Base-by-base conservation (phyloP, 2,888 invertebrate genomes). In the Gastracanthus pulcherrimus region DNA sequence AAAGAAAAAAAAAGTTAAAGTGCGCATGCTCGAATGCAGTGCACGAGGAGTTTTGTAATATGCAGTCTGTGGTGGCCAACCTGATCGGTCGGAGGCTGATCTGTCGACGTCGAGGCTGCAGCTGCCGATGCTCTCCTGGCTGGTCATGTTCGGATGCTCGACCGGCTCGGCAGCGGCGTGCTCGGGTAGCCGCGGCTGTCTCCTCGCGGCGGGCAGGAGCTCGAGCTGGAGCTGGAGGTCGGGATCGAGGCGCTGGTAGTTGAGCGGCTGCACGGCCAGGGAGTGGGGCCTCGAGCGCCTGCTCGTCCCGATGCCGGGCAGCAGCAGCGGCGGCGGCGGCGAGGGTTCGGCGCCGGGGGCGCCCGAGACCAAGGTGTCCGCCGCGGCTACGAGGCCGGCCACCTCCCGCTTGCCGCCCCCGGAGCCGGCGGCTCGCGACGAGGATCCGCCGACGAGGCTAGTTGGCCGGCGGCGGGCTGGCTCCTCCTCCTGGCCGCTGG, bases 51-150 rank as follows among this genome's bases (percentile, higher is more conserved):
- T n/a, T n/a, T n/a, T n/a, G n/a, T n/a, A n/a, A n/a, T n/a, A n/a
- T n/a, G n/a, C n/a, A n/a, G n/a, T n/a, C n/a, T n/a, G n/a, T n/a
- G n/a, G n/a, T 38, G 36, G 88, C 90, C 86, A 90, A 91, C 91
- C 91, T 91, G 91, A 91, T 89, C 90, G 91, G 87, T 91, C 91
- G 88, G 91, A 91, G 74, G 90, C 90, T 79, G 91, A 91, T 58
- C 95, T 95, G 89, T 97, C 96, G 92, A 96, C 96, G 92, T 97
- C 97, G 89, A 97, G 93, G 86, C 97, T 97, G 92, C 97, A 97
- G 93, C 96, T 96, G 88, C 97, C 97, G 88, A 97, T 97, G 78
- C 97, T 97, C 92, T 97, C 97, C 92, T 91, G 91, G 86, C 91
- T 91, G 79, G 91, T 91, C 91, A 91, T 91, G 86, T 76, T 83